Evolutionary conservation across 2,888 invertebrate genomes (phyloP), one percentile per base, ranked within the genome.

Genomic region (Hirtodrosophila trivittata): DNA sequence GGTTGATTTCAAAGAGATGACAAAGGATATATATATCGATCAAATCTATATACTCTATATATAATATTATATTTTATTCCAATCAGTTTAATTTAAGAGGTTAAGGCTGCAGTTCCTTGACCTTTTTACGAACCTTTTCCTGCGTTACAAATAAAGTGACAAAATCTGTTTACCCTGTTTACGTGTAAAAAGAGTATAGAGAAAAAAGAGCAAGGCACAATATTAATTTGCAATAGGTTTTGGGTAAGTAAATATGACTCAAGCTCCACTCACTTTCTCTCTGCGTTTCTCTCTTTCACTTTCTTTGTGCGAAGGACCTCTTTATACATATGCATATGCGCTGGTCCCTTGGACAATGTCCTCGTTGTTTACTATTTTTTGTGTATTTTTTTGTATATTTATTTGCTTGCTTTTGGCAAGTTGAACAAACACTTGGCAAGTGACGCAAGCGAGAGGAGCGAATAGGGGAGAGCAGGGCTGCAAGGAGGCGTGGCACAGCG

Each of bases 351-450:
- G 33, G 41, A 55, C 26, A 38, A 16, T 35, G 21, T 58, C 8
- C 47, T 43, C 12, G 38, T 21, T 51, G 8, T 43, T 43, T 54
- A n/a, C 45, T 54, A 38, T 12, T 46, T 46, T 39, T 30, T 66
- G 30, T 56, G 7, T 30, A 30, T 12, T 38, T 43, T 9, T 25
- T 46, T 43, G 30, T 54, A 32, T 37, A 45, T 39, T 50, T 73
- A 49, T 66, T 63, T 64, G 60, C 77, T 71, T 60, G 60, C 75
- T 74, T 74, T 74, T 68, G 77, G 73, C 64, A 65, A 86, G 70
- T 80, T 86, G 65, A 65, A 66, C 63, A 80, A 86, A 86, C 84
- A 84, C 81, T 84, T 84, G 84, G 43, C 65, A 80, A 86, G 81
- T 83, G 86, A 76, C 76, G 80, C 66, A 78, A 80, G 55, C 35